These are phyloP conservation scores for Sarcophaga bullata DNA, from an alignment of 1,140 invertebrate species.

Conservation along the genomic window DNA sequence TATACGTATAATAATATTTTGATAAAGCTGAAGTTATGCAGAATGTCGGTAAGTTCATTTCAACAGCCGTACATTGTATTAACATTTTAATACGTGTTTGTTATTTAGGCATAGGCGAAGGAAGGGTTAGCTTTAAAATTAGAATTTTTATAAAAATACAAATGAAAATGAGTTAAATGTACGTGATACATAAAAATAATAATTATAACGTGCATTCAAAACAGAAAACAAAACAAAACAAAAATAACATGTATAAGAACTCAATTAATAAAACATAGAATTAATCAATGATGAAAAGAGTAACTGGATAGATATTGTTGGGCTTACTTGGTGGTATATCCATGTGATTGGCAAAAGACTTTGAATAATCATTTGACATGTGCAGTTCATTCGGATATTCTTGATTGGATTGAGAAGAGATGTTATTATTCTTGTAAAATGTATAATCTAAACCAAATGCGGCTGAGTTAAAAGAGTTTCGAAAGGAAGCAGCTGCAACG, in stretches of 20 bases:
- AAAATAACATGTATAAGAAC: not conserved
- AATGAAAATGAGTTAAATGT: conserved; percentile 14
- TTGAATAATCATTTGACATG: conserved; percentile 61
- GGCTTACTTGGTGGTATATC: conserved; percentile 65
- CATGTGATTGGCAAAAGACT: conserved; percentile 64
- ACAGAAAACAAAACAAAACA: not conserved
- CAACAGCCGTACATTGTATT: no score
- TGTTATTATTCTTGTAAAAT: conserved; percentile 53
- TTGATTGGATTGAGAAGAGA: conserved; percentile 32
- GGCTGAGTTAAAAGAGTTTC: conserved; percentile 51
- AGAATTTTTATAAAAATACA: not conserved
- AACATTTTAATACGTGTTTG: no score
- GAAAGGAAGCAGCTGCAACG: conserved; percentile 42
- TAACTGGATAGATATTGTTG: conserved; percentile 16
- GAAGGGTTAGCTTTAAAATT: no score
- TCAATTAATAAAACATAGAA: not conserved
- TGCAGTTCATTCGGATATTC: conserved; percentile 65
- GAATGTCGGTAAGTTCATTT: no score
- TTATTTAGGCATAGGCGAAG: no score
- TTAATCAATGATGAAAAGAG: not conserved
- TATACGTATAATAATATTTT: no score
- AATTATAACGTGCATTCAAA: not conserved
- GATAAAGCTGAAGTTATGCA: no score
- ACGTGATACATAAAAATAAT: not conserved
- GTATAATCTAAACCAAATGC: conserved; percentile 60